These are phyloP conservation scores for Dicycla oo DNA, from an alignment of 2,888 invertebrate species.

Conservation along the genomic window DNA sequence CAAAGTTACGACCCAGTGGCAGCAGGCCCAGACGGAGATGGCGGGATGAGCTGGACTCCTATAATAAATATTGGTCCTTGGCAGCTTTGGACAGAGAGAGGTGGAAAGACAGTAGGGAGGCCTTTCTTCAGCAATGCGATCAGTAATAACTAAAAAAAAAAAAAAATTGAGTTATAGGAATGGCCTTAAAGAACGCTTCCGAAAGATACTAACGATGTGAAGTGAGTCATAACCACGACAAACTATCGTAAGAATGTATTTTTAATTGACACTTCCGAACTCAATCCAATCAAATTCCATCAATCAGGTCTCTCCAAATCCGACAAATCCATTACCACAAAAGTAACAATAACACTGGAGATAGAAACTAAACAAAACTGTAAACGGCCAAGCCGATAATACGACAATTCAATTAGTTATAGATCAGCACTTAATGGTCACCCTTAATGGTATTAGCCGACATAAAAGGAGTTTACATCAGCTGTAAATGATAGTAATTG, in stretches of 20 bases:
- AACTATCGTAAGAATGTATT: neutral
- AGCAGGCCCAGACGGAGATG: too few relatives aligned
- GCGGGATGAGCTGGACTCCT: too few relatives aligned
- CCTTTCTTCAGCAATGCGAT: too few relatives aligned
- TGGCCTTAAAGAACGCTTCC: neutral
- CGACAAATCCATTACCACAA: slow-evolving; percentile 23
- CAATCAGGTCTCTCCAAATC: slow-evolving; percentile 18
- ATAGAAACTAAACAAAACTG: slow-evolving; percentile 27
- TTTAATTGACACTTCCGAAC: neutral
- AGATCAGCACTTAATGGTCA: slow-evolving; percentile 42
- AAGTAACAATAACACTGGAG: slow-evolving; percentile 22
- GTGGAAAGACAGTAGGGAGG: too few relatives aligned
- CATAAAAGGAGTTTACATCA: slow-evolving; percentile 41
- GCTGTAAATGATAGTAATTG: slow-evolving; percentile 38
- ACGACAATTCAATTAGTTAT: slow-evolving; percentile 57
- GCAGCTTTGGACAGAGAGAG: too few relatives aligned
- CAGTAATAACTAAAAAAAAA: too few relatives aligned
- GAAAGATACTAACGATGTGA: neutral
- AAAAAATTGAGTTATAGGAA: neutral
- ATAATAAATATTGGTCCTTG: too few relatives aligned
- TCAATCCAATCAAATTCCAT: slow-evolving; percentile 15
- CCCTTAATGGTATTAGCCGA: slow-evolving; percentile 47
- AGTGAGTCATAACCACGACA: neutral
- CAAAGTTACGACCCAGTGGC: too few relatives aligned
- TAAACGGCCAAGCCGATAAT: slow-evolving; percentile 42